Base-by-base conservation (phyloP, 2,797 vertebrate genomes). In the Enteromius afrohamiltoni region DNA sequence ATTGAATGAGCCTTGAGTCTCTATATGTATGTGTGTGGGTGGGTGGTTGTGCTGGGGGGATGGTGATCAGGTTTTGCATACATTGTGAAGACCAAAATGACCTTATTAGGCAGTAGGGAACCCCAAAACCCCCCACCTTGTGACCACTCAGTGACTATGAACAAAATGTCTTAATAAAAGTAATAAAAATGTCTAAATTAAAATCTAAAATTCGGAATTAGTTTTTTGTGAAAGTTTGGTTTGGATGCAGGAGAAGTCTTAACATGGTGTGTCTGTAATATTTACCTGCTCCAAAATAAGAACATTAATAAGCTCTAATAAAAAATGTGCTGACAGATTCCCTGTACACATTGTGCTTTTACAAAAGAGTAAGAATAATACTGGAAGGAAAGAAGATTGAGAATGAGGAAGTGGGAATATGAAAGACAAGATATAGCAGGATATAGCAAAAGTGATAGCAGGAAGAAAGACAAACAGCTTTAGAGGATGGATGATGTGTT, bases 1-100 rank as follows among this genome's bases (percentile, higher is more conserved):
- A 92, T 90, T 91, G 88, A 94, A 92, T 93, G 93, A 90, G 91
- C 89, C 93, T 94, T 86, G 91, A 93, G 91, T 93, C 90, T 93
- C 5, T 1, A 17, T 11, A 4, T 75, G 8, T 75, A 3, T 77
- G 7, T n/a, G 42, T 11, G 42, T 45, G 42, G 42, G 11, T 45
- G 42, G 42, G 42, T 45, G 11, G 42, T 45, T 45, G 42, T 45
- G 26, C 29, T 17, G 16, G n/a, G 37, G 55, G 4, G 31, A 1
- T 69, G 78, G 64, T 51, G 70, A 45, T 79, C 29, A 69, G 47
- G 78, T 68, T 55, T 69, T 80, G 49, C 29, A 21, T 53, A 40
- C 14, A 19, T 23, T 65, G 9, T 78, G 26, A 34, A 8, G 6
- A 71, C 7, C 55, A 53, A 67, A 65, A 65, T 49, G 77, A 31